phyloP scores from a whole-genome alignment of 1,140 invertebrate species.

The Nomia melanderi region DNA sequence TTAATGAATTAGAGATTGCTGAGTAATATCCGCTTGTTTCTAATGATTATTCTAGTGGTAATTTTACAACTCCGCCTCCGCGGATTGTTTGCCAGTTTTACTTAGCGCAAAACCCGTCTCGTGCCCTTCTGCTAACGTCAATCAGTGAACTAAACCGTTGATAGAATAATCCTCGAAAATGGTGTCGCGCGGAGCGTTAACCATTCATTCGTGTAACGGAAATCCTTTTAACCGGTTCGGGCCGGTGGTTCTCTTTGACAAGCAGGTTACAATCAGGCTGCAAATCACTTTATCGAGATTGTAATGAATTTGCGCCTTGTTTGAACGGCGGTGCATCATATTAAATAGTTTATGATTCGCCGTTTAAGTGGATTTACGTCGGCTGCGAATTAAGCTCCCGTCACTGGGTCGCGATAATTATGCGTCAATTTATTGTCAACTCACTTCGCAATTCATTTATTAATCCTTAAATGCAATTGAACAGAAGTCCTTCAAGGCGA shows the following conservation, averaged over 20 bases:
- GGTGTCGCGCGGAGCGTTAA: not conserved
- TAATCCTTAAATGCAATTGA: no score
- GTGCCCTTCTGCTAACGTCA: not conserved
- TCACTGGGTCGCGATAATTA: not conserved
- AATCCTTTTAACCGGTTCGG: slow-evolving; percentile 8
- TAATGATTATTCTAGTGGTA: no score
- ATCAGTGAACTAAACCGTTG: not conserved
- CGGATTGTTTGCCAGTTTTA: not conserved
- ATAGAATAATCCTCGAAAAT: slow-evolving; percentile 9
- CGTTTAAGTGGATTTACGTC: not conserved
- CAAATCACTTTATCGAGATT: not conserved
- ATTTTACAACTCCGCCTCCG: not conserved
- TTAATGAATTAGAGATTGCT: no score
- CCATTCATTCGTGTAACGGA: slow-evolving; percentile 9
- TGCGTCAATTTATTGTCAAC: no score
- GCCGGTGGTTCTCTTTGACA: slow-evolving; percentile 2
- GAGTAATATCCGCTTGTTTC: no score
- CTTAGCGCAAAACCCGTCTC: not conserved
- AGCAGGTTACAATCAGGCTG: not conserved
- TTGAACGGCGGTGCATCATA: not conserved
- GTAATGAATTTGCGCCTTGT: not conserved
- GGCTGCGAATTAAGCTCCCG: not conserved
- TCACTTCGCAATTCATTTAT: no score
- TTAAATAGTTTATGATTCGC: not conserved
- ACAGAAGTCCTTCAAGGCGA: no score